Evolutionary conservation across 2,888 invertebrate species (phyloP), one percentile per base, ranked within the genome.

Genomic region (Micropterix aruncella): DNA sequence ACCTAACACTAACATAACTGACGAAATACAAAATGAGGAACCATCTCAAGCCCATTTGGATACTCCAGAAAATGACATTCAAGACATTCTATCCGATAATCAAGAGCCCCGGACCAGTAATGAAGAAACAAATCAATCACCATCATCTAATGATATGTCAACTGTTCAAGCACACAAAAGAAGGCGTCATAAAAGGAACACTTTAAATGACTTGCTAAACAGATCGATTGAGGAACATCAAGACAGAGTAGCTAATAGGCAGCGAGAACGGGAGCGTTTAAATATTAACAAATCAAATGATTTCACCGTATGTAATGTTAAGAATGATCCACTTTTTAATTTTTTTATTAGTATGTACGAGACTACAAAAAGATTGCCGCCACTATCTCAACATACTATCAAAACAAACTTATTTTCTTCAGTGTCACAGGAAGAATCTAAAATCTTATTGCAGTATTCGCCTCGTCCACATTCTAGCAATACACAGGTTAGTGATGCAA

Each of bases 291-390:
- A 41, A 17, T 44, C 14, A 27, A 43, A 47, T 42, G 47, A 47
- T 42, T 44, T 44, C 42, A 47, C 42, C 41, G 18, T 47, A 44
- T 44, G 42, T 38, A 47, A 47, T 45, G 47, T 47, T 38, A 45
- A 47, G 42, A 47, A 47, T 45, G 47, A 47, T 47, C 45, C 47
- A 42, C 45, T 49, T 44, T 46, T 50, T 47, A 47, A 44, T 40
- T 48, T 46, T 38, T 42, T 47, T 40, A 47, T 47, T 44, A 47
- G 47, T 45, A 47, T 47, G 47, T 45, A 47, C 43, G 47, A 47
- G 40, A 47, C 42, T 45, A 47, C 47, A 45, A 47, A 45, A 47
- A 45, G 44, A 47, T 43, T 47, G 42, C 42, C 47, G 43, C 44
- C 47, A 41, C 16, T 45, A 17, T 47, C 47, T 41, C 47, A 47